Evolutionary conservation across 2,113 vertebrate genomes (phyloP).

Genomic region (Sturnira hondurensis): DNA sequence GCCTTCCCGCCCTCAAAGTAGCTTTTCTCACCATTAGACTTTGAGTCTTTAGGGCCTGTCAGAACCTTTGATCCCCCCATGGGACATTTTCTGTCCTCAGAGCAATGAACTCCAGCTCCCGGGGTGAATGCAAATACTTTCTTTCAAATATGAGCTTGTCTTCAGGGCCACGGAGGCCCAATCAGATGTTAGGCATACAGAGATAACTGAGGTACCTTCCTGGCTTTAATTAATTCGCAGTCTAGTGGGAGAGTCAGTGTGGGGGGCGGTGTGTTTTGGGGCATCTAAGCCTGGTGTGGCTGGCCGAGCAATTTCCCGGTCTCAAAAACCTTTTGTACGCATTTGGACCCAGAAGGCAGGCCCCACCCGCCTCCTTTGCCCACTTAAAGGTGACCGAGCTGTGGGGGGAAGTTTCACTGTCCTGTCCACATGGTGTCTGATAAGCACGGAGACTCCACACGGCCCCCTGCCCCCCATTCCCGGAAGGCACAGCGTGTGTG

Average conservation of each 20-base stretch:
- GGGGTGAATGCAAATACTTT: background rate
- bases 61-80: background rate
- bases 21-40: background rate
- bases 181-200: background rate
- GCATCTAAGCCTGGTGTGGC: background rate
- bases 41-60: too few species aligned
- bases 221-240: background rate
- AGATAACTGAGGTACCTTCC: background rate
- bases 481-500: fast-evolving
- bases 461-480: fast-evolving
- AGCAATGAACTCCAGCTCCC: background rate
- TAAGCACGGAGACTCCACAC: background rate
- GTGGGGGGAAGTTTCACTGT: too few species aligned
- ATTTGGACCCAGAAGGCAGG: background rate
- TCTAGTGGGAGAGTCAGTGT: too few species aligned
- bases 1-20: fast-evolving
- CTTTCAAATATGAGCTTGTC: background rate
- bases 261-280: background rate
- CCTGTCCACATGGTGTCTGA: background rate
- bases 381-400: background rate
- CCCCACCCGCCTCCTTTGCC: fast-evolving
- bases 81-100: background rate
- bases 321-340: background rate
- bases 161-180: background rate
- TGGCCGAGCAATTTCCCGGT: background rate